Conservation (phyloP, 64 coral and sea anemone genomes). For the Astreopora myriophthalma region DNA sequence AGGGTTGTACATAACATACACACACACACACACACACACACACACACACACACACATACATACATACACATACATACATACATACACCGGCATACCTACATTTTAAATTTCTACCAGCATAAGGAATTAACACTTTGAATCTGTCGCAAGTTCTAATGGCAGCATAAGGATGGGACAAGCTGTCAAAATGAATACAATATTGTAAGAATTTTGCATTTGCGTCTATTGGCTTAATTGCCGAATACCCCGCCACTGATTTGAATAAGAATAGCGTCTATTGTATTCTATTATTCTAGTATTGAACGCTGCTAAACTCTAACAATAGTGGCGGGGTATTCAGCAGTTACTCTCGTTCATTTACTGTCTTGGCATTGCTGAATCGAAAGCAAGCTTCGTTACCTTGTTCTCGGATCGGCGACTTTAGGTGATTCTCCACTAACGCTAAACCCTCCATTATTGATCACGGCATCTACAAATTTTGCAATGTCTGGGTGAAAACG, state of each 20-base stretch:
- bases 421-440: slow-evolving; percentile 61
- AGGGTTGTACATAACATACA: too few species aligned
- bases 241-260: too few species aligned
- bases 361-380: neutral
- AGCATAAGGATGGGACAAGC: neutral
- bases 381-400: slow-evolving; percentile 1
- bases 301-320: too few species aligned
- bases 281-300: too few species aligned
- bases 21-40: too few species aligned
- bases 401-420: slow-evolving; percentile 69
- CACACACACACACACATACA: too few species aligned
- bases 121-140: slow-evolving; percentile 80
- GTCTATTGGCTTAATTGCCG: too few species aligned
- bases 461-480: slow-evolving; percentile 55
- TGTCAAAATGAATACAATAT: neutral
- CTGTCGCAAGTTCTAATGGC: slow-evolving; percentile 40
- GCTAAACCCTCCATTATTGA: slow-evolving; percentile 49
- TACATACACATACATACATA: neutral
- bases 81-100: slow-evolving; percentile 26
- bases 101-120: slow-evolving; percentile 78
- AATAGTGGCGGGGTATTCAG: too few species aligned
- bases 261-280: too few species aligned
- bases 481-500: slow-evolving; percentile 65
- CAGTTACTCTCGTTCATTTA: too few species aligned
- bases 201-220: too few species aligned